phyloP scores from a whole-genome alignment of 2,797 vertebrate genomes.

The Poecilia picta region DNA sequence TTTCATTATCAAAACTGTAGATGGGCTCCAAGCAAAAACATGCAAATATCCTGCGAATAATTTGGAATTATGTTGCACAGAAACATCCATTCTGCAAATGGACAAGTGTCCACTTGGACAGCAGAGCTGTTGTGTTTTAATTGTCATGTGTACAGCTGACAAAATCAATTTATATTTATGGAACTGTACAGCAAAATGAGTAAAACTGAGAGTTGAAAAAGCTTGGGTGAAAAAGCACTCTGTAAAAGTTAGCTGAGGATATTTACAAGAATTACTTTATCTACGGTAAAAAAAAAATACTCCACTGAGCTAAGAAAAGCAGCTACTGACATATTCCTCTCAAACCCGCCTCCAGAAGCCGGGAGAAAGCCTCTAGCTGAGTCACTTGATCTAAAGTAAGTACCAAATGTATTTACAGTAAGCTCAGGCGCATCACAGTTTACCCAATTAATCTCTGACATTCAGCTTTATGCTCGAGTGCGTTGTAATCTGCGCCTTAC shows the following conservation, averaged over 20 bases:
- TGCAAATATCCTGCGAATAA: neutral
- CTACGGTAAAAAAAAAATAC: neutral
- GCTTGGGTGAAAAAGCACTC: neutral
- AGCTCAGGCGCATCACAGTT: neutral
- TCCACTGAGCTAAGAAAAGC: neutral
- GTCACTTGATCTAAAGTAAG: conserved; percentile 1
- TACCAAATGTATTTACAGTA: neutral
- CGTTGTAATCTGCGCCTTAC: conserved; percentile 77
- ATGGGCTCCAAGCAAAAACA: neutral
- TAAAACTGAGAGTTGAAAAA: neutral
- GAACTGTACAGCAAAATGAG: neutral
- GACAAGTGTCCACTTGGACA: neutral
- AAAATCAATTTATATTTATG: neutral
- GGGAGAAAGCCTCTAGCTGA: neutral
- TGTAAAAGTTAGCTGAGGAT: neutral
- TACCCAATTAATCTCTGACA: neutral
- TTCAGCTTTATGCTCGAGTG: neutral
- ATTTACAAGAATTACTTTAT: neutral
- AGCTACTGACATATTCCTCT: neutral
- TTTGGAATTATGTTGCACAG: neutral
- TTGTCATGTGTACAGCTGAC: neutral
- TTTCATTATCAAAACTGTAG: neutral
- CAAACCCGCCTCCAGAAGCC: neutral
- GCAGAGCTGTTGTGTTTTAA: neutral
- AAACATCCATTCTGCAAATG: neutral